A percentile compares a stretch with the other conserved stretches of the same genome.
Conservation (phyloP, 1,140 invertebrate genomes). For the Rhopalosiphum maidis region DNA sequence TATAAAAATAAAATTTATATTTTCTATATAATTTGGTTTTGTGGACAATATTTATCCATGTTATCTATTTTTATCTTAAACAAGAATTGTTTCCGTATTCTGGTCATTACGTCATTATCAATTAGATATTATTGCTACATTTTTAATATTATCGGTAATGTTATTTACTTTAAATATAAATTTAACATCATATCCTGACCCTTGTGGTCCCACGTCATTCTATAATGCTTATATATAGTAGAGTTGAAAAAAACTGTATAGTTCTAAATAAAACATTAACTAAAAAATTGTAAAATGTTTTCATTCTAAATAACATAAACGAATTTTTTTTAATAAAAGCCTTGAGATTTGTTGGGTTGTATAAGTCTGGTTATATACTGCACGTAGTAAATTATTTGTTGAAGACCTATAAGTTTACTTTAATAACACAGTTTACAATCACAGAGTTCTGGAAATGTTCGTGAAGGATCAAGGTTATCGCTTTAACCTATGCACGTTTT, state of each 20-base stretch:
- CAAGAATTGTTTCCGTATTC: neutral
- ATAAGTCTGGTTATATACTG: neutral
- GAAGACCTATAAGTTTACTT: neutral
- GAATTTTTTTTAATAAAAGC: too few relatives aligned
- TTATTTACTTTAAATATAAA: neutral
- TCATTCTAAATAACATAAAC: too few relatives aligned
- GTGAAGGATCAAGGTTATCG: neutral
- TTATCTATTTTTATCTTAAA: too few relatives aligned
- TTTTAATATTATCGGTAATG: neutral
- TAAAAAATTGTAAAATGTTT: neutral
- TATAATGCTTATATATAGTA: neutral
- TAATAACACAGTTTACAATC: neutral
- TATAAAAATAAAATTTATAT: too few relatives aligned
- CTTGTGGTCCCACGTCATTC: neutral
- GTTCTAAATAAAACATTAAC: neutral
- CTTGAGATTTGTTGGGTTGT: too few relatives aligned
- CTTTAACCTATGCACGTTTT: constrained; percentile 41
- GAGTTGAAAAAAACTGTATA: neutral
- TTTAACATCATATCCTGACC: neutral
- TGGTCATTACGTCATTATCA: neutral
- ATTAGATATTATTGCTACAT: neutral
- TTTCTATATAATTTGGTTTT: too few relatives aligned
- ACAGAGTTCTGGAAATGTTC: neutral
- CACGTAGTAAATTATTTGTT: neutral
- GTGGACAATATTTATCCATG: too few relatives aligned